Evolutionary conservation across 2,113 vertebrate genomes (phyloP).

Genomic region (human): GRCh38 chr16:88132501-88133000

Average conservation of each 20-base stretch:
- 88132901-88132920: background rate
- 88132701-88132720: fast-evolving
- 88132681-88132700: background rate
- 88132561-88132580: fast-evolving
- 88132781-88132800: fast-evolving
- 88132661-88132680: background rate
- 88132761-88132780: fast-evolving
- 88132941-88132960: background rate
- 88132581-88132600: fast-evolving
- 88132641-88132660: background rate
- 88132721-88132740: background rate
- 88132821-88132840: fast-evolving
- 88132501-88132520: fast-evolving
- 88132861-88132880: background rate
- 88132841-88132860: background rate
- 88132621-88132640: background rate
- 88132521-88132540: fast-evolving
- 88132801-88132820: background rate
- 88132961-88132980: background rate
- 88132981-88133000: fast-evolving
- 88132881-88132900: background rate
- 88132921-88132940: fast-evolving
- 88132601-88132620: background rate
- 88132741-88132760: background rate
- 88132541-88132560: background rate